Base-by-base conservation (phyloP, 1,140 invertebrate species). In the Camponotus vicinus region DNA sequence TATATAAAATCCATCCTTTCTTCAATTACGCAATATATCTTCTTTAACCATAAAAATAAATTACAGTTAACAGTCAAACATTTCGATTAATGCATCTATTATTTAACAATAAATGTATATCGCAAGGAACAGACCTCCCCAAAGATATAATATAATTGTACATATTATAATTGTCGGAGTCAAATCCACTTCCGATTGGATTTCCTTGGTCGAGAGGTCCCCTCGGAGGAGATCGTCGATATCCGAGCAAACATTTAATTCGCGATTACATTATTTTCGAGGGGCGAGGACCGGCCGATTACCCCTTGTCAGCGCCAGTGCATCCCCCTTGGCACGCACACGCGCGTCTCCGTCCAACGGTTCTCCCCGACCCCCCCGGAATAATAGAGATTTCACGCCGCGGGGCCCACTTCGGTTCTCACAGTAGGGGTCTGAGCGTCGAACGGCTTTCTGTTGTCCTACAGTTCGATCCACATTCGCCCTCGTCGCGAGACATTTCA, bases 341-440 rank as follows among this genome's bases (percentile, higher is more conserved):
- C 69, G 73, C 79, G 64, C 79, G 49, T 37, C 55, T 61, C 77
- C 59, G 66, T 21, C 57, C 40, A 85, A 86, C 76, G 40, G 21
- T 57, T 27, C 40, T 66, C 37, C 37, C 37, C 37, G 27, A 27
- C 37, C 6, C 91, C 92, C 92, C 90, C 90, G 88, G 80, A 83
- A 94, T 95, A 94, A 95, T 95, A 94, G 94, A 95, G 94, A 95
- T 94, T 95, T 95, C 94, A 95, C 94, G 93, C 94, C 94, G 94
- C 93, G 90, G 94, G 94, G 91, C 93, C 93, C 91, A 91, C 88
- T 91, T 91, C 79, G 91, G 94, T 95, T 95, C 94, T 94, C 94
- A 95, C 94, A 95, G 94, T 95, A 93, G 94, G 94, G 94, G 93
- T 93, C 89, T 86, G 71, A 37, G 21, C 5, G 27, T 11, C 32